Percentiles rank a stretch among this genome's conserved stretches.
These are phyloP conservation scores for Thamnophis elegans DNA, from an alignment of 2,797 vertebrate species.

Conservation along the genomic window DNA sequence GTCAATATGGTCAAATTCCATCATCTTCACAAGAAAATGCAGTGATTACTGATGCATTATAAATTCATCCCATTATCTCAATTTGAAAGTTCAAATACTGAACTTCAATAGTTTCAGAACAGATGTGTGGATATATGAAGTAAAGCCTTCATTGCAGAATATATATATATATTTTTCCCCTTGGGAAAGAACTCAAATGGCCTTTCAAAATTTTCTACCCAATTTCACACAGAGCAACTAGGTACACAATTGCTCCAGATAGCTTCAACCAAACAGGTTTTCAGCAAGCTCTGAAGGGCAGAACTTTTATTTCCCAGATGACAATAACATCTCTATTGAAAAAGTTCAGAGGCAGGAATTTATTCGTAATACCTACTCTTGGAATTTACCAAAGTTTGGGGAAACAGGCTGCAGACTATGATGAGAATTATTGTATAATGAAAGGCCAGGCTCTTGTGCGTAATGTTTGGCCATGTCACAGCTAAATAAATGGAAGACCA, in stretches of 20 bases:
- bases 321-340: not conserved
- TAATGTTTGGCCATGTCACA: not conserved
- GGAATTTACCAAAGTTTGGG: not conserved
- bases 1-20: not conserved
- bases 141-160: not conserved
- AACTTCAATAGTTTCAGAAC: not conserved
- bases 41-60: not conserved
- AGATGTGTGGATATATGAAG: not conserved
- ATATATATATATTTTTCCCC: not conserved
- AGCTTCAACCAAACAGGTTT: not conserved
- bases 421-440: not conserved
- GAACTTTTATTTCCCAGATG: not conserved
- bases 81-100: not conserved
- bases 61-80: not conserved
- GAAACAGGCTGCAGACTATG: not conserved
- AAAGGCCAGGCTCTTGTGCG: not conserved
- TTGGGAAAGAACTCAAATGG: not conserved
- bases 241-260: not conserved
- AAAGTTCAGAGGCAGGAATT: not conserved
- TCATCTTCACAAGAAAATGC: not conserved
- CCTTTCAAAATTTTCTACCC: not conserved
- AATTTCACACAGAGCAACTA: not conserved
- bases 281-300: not conserved
- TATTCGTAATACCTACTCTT: not conserved
- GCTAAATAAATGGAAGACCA: not conserved